Percentiles rank a stretch among this genome's conserved stretches.
Conservation (phyloP, 2,888 invertebrate genomes). For the Agonopterix heracliana region DNA sequence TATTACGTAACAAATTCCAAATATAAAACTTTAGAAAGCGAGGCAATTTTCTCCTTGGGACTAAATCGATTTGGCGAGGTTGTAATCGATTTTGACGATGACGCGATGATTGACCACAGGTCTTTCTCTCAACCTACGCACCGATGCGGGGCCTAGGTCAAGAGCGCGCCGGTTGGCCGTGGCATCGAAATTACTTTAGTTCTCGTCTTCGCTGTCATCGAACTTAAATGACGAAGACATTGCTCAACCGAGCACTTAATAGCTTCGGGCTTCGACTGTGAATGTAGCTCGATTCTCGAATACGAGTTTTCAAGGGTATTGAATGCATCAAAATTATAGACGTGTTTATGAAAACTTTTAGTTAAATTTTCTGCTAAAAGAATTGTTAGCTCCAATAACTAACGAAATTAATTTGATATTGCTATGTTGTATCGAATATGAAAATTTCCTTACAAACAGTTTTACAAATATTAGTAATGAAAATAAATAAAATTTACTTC, state of each 20-base stretch:
- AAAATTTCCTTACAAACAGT: too few relatives aligned
- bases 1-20: slow-evolving; percentile 10
- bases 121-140: slow-evolving; percentile 30
- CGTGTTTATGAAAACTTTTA: too few relatives aligned
- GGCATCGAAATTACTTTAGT: slow-evolving; percentile 36
- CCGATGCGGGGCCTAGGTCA: slow-evolving; percentile 47
- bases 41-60: slow-evolving; percentile 8
- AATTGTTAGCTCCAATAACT: too few relatives aligned
- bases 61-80: slow-evolving; percentile 15
- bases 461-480: too few relatives aligned
- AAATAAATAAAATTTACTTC: too few relatives aligned
- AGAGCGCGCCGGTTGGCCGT: slow-evolving; percentile 43
- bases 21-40: slow-evolving; percentile 27
- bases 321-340: too few relatives aligned
- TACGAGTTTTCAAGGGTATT: too few relatives aligned
- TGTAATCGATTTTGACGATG: slow-evolving; percentile 20
- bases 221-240: neutral
- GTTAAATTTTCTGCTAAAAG: too few relatives aligned
- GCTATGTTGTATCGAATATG: too few relatives aligned
- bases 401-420: too few relatives aligned
- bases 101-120: slow-evolving; percentile 4
- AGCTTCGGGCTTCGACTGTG: neutral
- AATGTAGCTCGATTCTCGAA: too few relatives aligned
- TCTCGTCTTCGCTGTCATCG: slow-evolving; percentile 2
- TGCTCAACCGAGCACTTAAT: neutral